These are phyloP conservation scores for Equus quagga DNA, from an alignment of 2,113 vertebrate genomes.

Conservation along the genomic window DNA sequence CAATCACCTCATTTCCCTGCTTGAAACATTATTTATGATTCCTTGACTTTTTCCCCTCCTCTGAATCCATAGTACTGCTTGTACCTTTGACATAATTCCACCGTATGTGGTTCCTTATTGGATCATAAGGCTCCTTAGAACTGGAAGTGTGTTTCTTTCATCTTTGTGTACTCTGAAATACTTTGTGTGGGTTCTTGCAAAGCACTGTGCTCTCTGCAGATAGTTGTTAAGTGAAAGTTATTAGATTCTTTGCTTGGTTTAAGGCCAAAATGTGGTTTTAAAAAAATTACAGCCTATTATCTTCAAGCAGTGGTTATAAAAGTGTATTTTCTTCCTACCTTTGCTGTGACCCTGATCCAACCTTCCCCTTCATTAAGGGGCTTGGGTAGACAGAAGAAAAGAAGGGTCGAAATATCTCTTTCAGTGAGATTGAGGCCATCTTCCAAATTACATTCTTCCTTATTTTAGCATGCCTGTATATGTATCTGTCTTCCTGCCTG, in stretches of 20 bases:
- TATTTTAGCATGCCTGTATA: background rate
- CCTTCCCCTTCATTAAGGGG: background rate
- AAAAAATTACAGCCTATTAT: background rate
- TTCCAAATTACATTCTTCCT: background rate
- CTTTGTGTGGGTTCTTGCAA: constrained; percentile 34
- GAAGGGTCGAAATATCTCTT: background rate
- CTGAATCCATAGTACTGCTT: background rate
- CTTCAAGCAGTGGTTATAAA: constrained; percentile 10
- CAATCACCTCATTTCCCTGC: background rate
- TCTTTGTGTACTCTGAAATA: constrained; percentile 45
- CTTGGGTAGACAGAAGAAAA: background rate
- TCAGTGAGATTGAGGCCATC: background rate
- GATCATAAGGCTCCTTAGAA: background rate
- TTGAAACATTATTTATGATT: background rate
- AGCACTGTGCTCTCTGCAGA: constrained; percentile 36
- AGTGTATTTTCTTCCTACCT: background rate
- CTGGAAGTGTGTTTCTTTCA: constrained; percentile 42
- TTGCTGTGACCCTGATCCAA: background rate
- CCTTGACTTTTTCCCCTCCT: background rate
- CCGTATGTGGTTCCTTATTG: constrained; percentile 17
- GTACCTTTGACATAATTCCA: constrained; percentile 19
- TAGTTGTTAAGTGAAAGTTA: constrained; percentile 11
- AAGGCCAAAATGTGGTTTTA: constrained; percentile 44
- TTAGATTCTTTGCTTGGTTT: constrained; percentile 45
- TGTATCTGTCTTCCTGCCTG: constrained; percentile 9